Percentiles rank a stretch among this genome's conserved stretches.
phyloP scores from a whole-genome alignment of 2,113 vertebrate species.

The Calypte anna region DNA sequence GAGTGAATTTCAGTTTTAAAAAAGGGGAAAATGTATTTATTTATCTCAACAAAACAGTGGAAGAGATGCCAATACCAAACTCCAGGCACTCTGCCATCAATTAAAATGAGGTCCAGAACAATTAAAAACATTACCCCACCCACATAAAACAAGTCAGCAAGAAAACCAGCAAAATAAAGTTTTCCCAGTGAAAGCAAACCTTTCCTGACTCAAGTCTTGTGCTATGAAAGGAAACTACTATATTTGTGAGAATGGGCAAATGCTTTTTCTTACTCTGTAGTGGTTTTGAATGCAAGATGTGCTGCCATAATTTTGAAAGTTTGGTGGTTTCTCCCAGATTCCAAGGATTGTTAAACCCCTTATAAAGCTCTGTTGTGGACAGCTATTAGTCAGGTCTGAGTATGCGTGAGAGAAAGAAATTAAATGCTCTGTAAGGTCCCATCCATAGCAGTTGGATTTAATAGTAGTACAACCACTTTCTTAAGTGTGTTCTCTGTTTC shows the following conservation, averaged over 20 bases:
- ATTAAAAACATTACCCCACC: slow-evolving; percentile 61
- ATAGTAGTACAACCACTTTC: not conserved
- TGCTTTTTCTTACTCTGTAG: not conserved
- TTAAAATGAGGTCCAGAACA: slow-evolving; percentile 58
- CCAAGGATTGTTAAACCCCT: not conserved
- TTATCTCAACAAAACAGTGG: slow-evolving; percentile 32
- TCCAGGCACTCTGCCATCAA: slow-evolving; percentile 61
- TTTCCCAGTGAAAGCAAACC: slow-evolving; percentile 32
- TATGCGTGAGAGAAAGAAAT: not conserved
- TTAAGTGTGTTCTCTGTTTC: not conserved
- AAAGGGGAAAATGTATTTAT: not conserved
- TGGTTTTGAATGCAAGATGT: not conserved
- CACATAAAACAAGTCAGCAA: slow-evolving; percentile 54
- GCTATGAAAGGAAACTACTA: not conserved
- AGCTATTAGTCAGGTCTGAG: not conserved
- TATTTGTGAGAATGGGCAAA: not conserved
- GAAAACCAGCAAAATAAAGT: slow-evolving; percentile 49
- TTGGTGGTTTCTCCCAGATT: not conserved
- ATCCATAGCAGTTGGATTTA: not conserved
- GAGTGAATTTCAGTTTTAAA: not conserved
- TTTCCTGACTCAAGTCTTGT: not conserved
- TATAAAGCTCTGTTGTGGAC: not conserved
- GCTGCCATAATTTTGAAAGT: not conserved
- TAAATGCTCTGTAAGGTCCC: not conserved
- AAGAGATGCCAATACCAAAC: slow-evolving; percentile 54